Conservation (phyloP, 1,140 invertebrate species). For the Arion vulgaris region DNA sequence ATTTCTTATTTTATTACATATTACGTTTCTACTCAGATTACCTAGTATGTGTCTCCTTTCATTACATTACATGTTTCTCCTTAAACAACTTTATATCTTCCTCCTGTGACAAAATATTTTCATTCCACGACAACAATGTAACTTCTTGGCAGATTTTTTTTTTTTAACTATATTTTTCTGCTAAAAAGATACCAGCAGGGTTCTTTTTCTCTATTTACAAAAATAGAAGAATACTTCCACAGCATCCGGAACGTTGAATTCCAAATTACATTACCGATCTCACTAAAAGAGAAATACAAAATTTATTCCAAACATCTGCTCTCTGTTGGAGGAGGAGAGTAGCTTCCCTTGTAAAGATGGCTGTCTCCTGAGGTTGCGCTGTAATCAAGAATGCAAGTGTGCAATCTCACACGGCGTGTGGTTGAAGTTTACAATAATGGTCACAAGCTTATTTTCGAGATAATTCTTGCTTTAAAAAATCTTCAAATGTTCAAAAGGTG, state of each 20-base stretch:
- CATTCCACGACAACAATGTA: background rate
- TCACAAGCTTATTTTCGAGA: no score
- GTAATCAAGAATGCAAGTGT: background rate
- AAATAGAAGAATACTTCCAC: background rate
- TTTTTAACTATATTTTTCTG: background rate
- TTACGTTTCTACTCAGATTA: no score
- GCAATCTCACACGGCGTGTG: background rate
- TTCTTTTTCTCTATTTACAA: no score
- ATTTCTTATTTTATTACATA: no score
- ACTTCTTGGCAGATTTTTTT: background rate
- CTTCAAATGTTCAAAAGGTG: no score
- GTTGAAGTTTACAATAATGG: no score
- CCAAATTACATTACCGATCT: slow-evolving; percentile 3
- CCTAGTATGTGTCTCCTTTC: no score
- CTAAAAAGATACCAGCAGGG: background rate
- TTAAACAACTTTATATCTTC: no score
- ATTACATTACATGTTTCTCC: no score
- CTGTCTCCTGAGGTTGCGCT: background rate
- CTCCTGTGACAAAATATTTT: background rate
- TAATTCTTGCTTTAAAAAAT: no score
- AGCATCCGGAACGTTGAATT: background rate
- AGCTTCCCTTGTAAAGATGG: background rate
- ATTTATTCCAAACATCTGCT: slow-evolving; percentile 20
- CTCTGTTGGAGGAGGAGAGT: background rate
- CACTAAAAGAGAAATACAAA: background rate